A percentile compares a stretch with the other conserved stretches of the same genome.
Conservation (phyloP, 2,113 vertebrate genomes). For the Oncorhynchus gorbuscha region DNA sequence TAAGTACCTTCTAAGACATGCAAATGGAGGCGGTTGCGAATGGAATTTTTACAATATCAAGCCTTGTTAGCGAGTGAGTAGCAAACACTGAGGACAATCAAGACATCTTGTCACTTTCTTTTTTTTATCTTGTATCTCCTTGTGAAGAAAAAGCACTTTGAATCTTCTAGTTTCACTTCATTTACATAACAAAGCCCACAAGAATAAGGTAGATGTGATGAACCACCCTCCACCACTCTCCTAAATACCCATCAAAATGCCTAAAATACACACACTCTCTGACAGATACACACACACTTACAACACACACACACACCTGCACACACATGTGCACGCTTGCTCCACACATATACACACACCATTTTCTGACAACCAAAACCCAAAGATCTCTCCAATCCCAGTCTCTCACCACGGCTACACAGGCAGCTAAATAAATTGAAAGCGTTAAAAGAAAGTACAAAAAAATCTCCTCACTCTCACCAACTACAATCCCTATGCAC, state of each 20-base stretch:
- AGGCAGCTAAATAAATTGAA: constrained; percentile 97
- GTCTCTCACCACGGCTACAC: constrained; percentile 68
- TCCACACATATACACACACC: constrained; percentile 25
- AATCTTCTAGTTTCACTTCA: constrained; percentile 90
- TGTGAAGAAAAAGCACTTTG: constrained; percentile 96
- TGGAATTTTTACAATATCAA: constrained; percentile 94
- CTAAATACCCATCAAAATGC: constrained; percentile 66
- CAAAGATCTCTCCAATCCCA: constrained; percentile 85
- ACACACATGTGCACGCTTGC: constrained; percentile 10
- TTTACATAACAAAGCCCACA: constrained; percentile 99
- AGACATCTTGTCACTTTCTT: constrained; percentile 89
- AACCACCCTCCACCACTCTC: constrained; percentile 67
- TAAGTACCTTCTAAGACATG: constrained; percentile 85
- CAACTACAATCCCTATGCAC: constrained; percentile 73
- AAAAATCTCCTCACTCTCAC: constrained; percentile 64
- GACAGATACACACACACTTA: neutral
- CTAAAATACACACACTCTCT: constrained; percentile 23
- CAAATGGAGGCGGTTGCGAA: constrained; percentile 91
- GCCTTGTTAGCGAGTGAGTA: constrained; percentile 91
- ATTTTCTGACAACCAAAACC: constrained; percentile 85
- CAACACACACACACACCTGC: constrained; percentile 8
- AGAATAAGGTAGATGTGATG: constrained; percentile 93
- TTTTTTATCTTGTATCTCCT: constrained; percentile 87
- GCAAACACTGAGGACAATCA: constrained; percentile 95
- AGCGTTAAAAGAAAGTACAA: constrained; percentile 86